Percentiles rank a stretch among this genome's conserved stretches.
Evolutionary conservation across 2,888 invertebrate species (phyloP).

Genomic region (Lasioglossum pauxillum): DNA sequence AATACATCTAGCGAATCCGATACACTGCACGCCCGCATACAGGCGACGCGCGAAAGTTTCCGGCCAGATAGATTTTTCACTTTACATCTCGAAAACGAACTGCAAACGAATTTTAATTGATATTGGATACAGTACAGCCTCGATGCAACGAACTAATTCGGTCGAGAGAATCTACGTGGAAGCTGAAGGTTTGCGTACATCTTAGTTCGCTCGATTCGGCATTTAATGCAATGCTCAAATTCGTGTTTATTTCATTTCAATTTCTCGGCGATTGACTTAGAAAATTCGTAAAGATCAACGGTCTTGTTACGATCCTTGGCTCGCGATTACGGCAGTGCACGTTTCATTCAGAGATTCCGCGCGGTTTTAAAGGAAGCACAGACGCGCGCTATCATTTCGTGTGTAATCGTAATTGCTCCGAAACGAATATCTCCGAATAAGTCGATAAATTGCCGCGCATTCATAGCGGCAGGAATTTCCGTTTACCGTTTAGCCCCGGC

Average conservation of each 20-base stretch:
- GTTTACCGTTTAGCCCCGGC: slow-evolving; percentile 8
- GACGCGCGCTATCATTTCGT: background rate
- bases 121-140: background rate
- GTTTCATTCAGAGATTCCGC: background rate
- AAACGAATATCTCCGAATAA: background rate
- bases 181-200: background rate
- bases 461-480: background rate
- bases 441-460: background rate
- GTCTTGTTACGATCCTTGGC: no score
- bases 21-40: background rate
- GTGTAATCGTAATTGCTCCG: background rate
- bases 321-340: background rate
- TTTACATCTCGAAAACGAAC: background rate
- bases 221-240: no score
- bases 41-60: background rate
- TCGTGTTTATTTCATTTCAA: no score
- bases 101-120: background rate
- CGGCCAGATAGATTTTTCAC: background rate
- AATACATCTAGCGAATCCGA: background rate
- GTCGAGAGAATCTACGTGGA: background rate
- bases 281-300: no score
- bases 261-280: no score
- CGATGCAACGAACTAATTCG: background rate
- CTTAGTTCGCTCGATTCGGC: no score
- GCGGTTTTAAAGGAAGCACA: background rate